Evolutionary conservation across 1,140 invertebrate genomes (phyloP), one percentile per base, ranked within the genome.

Genomic region (Teleopsis dalmanni): DNA sequence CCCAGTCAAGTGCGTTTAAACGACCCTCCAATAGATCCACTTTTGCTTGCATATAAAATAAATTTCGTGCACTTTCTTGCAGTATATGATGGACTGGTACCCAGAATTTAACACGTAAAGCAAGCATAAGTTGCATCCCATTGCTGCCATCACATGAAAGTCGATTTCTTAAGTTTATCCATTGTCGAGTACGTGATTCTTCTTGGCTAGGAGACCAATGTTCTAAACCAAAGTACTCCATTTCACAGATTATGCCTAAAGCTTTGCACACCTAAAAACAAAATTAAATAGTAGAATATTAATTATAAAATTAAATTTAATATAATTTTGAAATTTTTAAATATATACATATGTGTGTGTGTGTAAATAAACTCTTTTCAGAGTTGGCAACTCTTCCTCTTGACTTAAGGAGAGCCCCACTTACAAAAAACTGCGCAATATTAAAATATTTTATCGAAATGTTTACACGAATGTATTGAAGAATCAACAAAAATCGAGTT

Each of bases 121-220:
- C 87, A 69, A 82, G 71, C 42, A 74, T 69, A 43, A 73, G 46
- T 11, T 75, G 74, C 13, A 74, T 71, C 42, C 74, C 74, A 33
- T 61, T 81, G 71, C 57, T 80, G 78, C 56, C 77, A 65, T 66
- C 87, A 7, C 56, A 55, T 3, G 62, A 63, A 31, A 93, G 79
- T 14, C 84, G 81, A 72, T 93, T 92, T 47, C 89, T 75, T 54
- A 91, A 72, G 68, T 92, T 92, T 34, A 91, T 71, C 90, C 89
- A 93, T 18, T 88, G 66, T 9, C 60, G 65, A 0, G 62, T 59
- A 35, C 57, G 63, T 8, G 63, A 57, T 35, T 70, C 66, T 48
- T 65, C 62, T 45, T 70, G 65, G 25, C 58, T 65, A 35, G 58
- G 66, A 11, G 53, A 53, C 62, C 66, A 70, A 31, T 73, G 73